These are phyloP conservation scores for Leptatherina wallacei DNA, from an alignment of 2,797 vertebrate species.

Conservation along the genomic window DNA sequence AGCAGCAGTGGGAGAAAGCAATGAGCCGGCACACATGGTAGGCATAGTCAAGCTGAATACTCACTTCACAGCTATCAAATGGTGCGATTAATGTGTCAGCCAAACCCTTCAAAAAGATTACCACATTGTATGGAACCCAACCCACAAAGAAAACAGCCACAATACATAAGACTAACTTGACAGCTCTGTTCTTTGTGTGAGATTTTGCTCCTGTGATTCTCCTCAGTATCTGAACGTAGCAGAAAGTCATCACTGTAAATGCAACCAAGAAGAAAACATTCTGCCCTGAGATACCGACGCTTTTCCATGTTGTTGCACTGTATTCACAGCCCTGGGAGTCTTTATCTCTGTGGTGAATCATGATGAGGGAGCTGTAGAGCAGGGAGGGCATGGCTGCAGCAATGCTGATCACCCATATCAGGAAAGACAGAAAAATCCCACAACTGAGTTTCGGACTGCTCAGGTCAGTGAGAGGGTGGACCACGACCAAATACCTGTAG, in stretches of 20 bases:
- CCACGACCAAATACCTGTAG: constrained; percentile 89
- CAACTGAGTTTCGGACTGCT: constrained; percentile 55
- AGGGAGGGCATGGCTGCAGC: constrained; percentile 82
- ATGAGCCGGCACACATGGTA: constrained; percentile 83
- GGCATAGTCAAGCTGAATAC: constrained; percentile 72
- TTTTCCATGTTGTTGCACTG: constrained; percentile 43
- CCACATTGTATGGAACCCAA: constrained; percentile 92
- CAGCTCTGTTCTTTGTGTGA: constrained; percentile 84
- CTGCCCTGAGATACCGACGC: constrained; percentile 77
- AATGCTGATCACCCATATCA: constrained; percentile 85
- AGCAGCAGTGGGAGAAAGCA: constrained; percentile 92
- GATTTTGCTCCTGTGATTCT: constrained; percentile 82
- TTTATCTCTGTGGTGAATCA: neutral
- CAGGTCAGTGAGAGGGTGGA: constrained; percentile 83
- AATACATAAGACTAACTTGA: constrained; percentile 89
- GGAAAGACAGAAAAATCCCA: constrained; percentile 61
- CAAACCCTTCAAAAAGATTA: constrained; percentile 84
- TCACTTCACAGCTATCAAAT: constrained; percentile 67
- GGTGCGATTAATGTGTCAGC: constrained; percentile 1
- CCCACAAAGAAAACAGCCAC: constrained; percentile 89
- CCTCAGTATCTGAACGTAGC: constrained; percentile 86
- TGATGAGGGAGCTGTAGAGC: constrained; percentile 70
- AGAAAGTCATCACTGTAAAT: constrained; percentile 85
- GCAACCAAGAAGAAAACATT: constrained; percentile 87
- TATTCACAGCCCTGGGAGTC: constrained; percentile 73